These are phyloP conservation scores for Bombus pyrosoma DNA, from an alignment of 1,140 invertebrate species.

Conservation along the genomic window DNA sequence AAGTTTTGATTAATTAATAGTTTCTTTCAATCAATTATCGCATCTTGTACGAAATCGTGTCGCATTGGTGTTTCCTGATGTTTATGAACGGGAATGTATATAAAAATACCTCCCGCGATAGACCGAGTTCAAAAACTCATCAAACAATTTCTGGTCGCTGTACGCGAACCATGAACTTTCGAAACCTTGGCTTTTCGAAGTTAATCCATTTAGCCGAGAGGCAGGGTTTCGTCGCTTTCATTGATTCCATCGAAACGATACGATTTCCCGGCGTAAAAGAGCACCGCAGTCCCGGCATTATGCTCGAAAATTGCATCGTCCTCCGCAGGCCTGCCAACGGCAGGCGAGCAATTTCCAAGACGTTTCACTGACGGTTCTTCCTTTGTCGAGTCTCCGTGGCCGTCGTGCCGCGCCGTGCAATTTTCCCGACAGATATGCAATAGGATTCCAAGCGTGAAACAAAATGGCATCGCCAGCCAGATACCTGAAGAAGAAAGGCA, in stretches of 20 bases:
- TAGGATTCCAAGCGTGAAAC: conserved; percentile 42
- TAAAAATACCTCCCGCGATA: neutral
- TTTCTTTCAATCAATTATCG: too few species aligned
- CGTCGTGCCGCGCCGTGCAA: conserved; percentile 26
- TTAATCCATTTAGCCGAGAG: neutral
- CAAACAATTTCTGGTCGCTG: neutral
- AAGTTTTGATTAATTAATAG: too few species aligned
- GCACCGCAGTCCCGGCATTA: conserved; percentile 9
- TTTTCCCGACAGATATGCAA: conserved; percentile 54
- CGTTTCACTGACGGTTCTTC: conserved; percentile 27
- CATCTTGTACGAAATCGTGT: too few species aligned
- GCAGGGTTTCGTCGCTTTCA: neutral
- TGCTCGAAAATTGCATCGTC: conserved; percentile 45
- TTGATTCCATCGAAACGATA: conserved; percentile 7
- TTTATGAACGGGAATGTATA: neutral
- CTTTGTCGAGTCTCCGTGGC: conserved; percentile 5
- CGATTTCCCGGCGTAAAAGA: neutral
- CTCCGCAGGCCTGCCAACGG: conserved; percentile 30
- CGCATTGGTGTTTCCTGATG: too few species aligned
- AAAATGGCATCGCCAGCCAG: conserved; percentile 29
- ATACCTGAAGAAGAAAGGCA: neutral
- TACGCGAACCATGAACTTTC: neutral
- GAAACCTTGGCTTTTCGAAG: neutral
- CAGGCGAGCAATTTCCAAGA: conserved; percentile 49
- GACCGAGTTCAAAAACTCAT: neutral